Base-by-base conservation (phyloP, 2,888 invertebrate genomes). In the Tuta absoluta region DNA sequence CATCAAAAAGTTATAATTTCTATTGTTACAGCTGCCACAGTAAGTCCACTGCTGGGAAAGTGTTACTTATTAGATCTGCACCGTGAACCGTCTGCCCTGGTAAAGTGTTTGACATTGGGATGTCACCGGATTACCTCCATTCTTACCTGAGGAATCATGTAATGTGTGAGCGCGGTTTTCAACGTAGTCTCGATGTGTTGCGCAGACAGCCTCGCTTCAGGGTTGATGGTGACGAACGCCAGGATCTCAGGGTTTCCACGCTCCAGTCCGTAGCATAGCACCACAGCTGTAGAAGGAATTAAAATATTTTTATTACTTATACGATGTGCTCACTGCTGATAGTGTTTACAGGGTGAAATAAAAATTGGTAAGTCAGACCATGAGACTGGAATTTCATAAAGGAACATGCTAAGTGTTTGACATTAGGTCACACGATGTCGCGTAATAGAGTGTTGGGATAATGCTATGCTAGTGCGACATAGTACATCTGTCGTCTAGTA, bases 121-220 rank as follows among this genome's bases (percentile, higher is more conserved):
- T 23, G 12, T 11, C n/a, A n/a, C n/a, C n/a, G 23, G 11, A 24
- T 21, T 12, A 24, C 23, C 14, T 11, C 2, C 3, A 14, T 1
- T 28, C n/a, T 66, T 79, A 94, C 94, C 90, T 95, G 95, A 0
- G 97, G 97, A 19, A 96, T 92, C 95, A 97, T 96, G 75, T 97
- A 97, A 7, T 93, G 88, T 0, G 96, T 94, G 5, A 97, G 86
- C 63, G 92, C 92, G 62, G 92, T 92, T 76, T 93, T 93, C 61
- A 97, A 84, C 21, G 91, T 85, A 0, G 87, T 86, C 77, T 96
- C 96, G 51, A 96, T 92, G 73, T 95, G 93, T 5, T 93, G 81
- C 1, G 94, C 94, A 2, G 79, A 87, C 68, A 84, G 80, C 69
- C 88, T 91, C 5, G 90, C 88, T 2, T 83, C 87, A 0, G 89